Evolutionary conservation across 2,888 invertebrate genomes (phyloP), one percentile per base, ranked within the genome.

Genomic region (Biston stratarius): DNA sequence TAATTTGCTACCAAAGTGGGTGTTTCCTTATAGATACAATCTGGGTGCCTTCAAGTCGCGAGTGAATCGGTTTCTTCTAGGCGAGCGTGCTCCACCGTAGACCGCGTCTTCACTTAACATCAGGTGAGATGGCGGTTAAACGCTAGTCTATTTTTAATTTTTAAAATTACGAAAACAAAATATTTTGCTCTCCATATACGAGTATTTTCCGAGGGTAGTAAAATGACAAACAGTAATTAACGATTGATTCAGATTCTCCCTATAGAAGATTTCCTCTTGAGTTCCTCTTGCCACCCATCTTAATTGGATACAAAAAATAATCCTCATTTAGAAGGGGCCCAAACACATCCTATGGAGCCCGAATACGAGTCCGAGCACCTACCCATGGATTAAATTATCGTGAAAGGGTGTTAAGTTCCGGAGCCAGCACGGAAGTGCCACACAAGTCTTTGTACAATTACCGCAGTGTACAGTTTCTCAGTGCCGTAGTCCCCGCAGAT

Each of bases 381-480:
- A 75, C 82, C 83, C 76, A 75, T 73, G 83, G 83, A 84, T 85
- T 84, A 84, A 86, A 86, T 85, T 85, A 84, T 86, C 78, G 78
- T 79, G 81, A 80, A 84, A 84, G 83, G 84, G 82, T 81, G 77
- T 77, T 82, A 84, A 87, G 81, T 83, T 85, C 84, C 81, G 57
- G 49, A 82, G 79, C 76, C 78, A 76, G 71, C 74, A 73, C 64
- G 64, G 69, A 64, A 67, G 68, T 62, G 56, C 55, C 58, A n/a
- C 48, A 48, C 11, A 58, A 36, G 42, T 11, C 47, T 47, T 47
- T 24, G 40, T 24, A 38, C 59, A 40, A 59, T 59, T 59, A 59
- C 67, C 67, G 38, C 36, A 10, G 6, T 38, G 24, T 7, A 24
- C 24, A 1, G 7, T 12, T 0, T n/a, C 14, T 5, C 55, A 55